Evolutionary conservation across 1,140 invertebrate genomes (phyloP).

Genomic region (Drosophila chauvacae): DNA sequence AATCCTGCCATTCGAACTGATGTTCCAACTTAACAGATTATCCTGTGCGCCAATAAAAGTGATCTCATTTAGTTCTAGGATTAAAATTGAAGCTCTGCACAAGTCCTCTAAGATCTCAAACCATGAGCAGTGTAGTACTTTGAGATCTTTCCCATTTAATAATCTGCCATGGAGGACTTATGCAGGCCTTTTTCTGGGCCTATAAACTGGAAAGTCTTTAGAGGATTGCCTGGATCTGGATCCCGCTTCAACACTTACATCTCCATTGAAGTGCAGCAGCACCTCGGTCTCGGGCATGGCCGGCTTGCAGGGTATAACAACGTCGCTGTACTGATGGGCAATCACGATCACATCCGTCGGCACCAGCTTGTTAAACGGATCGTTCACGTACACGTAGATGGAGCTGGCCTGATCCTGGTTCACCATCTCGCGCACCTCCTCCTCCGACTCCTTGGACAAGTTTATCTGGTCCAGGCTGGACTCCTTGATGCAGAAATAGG

Average conservation of each 20-base stretch:
- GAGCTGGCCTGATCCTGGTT: conserved; percentile 85
- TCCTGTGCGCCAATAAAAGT: conserved; percentile 14
- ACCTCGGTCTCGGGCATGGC: conserved; percentile 88
- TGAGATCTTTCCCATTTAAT: no score
- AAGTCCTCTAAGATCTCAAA: not conserved
- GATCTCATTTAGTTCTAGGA: not conserved
- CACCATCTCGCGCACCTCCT: conserved; percentile 75
- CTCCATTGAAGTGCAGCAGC: conserved; percentile 84
- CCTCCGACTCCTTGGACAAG: conserved; percentile 25
- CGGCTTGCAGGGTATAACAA: conserved; percentile 88
- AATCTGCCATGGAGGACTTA: not conserved
- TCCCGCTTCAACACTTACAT: conserved; percentile 45
- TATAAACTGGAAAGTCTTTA: not conserved
- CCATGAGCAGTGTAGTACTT: no score
- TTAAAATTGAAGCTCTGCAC: not conserved
- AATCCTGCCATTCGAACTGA: conserved; percentile 30
- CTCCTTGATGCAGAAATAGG: conserved; percentile 86
- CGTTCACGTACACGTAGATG: conserved; percentile 89
- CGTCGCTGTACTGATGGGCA: conserved; percentile 83
- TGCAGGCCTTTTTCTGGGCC: not conserved
- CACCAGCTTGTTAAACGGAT: conserved; percentile 86
- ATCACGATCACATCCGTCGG: conserved; percentile 79
- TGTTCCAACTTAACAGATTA: conserved; percentile 3
- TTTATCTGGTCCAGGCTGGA: conserved; percentile 1
- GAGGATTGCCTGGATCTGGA: not conserved